Base-by-base conservation (phyloP, 2,888 invertebrate genomes). In the Scaptomyza tumidula region DNA sequence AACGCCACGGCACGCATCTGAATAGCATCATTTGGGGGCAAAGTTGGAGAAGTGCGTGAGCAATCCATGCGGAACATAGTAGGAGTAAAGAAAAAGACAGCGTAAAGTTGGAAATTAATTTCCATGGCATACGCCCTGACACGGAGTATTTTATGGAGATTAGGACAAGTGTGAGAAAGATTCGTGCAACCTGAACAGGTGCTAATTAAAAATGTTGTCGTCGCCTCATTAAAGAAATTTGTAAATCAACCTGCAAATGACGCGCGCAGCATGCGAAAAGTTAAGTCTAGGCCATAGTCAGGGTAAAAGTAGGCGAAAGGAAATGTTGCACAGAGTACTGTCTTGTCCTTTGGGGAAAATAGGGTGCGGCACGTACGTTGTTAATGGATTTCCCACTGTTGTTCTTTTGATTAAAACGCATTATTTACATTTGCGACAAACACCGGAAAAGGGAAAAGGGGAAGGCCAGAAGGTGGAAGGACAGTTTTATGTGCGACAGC, bases 341-440 rank as follows among this genome's bases (percentile, higher is more conserved):
- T 39, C 7, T n/a, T n/a, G 33, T 46, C 48, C 31, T 10, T 58
- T 31, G 64, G 56, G 54, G 71, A 19, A 41, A 33, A 39, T 61
- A 33, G 43, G 19, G 29, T 64, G 93, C 95, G 43, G 95, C 95
- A 39, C 96, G 96, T 93, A 74, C 68, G 29, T 44, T 39, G 50
- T 78, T 87, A 82, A 87, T 87, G 86, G 88, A 76, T 82, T 72
- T 75, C 19, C 64, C 62, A 45, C 59, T 66, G 76, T 71, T 72
- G 77, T 73, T 54, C 71, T 66, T 78, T 74, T 78, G 78, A 86
- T 80, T 78, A 80, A 80, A 84, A 74, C 57, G 59, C 71, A 71
- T 80, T 79, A 86, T 75, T 80, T 74, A 77, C 80, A 77, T 73
- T 75, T 72, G 86, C 55, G 65, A 76, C 67, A 61, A 39, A 63